A percentile compares a stretch with the other conserved stretches of the same genome.
phyloP scores from a whole-genome alignment of 2,797 vertebrate genomes.

The Peromyscus melanophrys region DNA sequence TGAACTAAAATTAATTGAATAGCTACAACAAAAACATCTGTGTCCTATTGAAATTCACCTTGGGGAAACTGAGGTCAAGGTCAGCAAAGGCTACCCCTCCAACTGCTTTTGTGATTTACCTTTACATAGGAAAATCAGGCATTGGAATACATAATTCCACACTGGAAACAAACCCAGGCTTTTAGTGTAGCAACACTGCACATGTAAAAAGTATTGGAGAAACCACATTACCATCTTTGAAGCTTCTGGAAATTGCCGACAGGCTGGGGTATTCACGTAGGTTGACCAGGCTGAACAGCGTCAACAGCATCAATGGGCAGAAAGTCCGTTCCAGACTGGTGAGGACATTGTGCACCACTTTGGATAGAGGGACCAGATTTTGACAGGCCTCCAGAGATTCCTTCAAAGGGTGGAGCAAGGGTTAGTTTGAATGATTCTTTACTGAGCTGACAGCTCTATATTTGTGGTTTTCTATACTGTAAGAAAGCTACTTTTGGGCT shows the following conservation, averaged over 20 bases:
- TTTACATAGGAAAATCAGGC: not conserved
- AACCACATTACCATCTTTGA: conserved; percentile 64
- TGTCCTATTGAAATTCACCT: not conserved
- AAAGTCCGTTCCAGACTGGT: conserved; percentile 73
- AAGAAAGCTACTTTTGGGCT: not conserved
- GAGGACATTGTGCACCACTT: conserved; percentile 79
- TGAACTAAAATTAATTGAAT: not conserved
- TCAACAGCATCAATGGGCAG: not conserved
- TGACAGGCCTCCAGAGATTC: conserved; percentile 78
- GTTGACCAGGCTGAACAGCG: conserved; percentile 65
- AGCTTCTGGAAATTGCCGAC: not conserved
- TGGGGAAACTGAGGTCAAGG: not conserved
- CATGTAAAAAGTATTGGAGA: not conserved
- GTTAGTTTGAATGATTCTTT: not conserved
- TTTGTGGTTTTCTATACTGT: not conserved
- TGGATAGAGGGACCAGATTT: conserved; percentile 67
- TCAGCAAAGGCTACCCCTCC: not conserved
- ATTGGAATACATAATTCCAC: too few relatives aligned
- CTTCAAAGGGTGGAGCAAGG: conserved; percentile 45
- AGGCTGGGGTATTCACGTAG: conserved; percentile 71
- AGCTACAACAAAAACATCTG: not conserved
- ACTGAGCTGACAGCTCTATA: not conserved
- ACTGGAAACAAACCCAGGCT: not conserved
- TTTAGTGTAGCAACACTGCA: not conserved
- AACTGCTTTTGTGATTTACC: accelerated